Evolutionary conservation across 2,113 vertebrate genomes (phyloP).

Genomic region (Myodes glareolus): DNA sequence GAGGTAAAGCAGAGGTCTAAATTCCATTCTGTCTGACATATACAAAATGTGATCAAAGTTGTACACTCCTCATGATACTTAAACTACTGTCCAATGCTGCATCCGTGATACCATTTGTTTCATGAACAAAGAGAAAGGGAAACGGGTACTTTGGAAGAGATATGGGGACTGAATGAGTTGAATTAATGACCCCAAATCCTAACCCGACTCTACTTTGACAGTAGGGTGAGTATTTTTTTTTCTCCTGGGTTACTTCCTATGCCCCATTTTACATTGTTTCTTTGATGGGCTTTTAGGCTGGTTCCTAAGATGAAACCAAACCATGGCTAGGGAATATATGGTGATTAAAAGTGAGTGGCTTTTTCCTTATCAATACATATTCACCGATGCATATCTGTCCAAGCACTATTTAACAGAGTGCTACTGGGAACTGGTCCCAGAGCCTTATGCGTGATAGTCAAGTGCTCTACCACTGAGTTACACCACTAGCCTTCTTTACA

Average conservation of each 20-base stretch:
- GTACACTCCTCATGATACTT: not conserved
- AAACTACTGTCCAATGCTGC: not conserved
- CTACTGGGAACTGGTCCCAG: not conserved
- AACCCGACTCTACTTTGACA: not conserved
- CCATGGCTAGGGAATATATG: not conserved
- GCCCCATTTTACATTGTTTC: not conserved
- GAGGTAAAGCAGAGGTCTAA: conserved; percentile 33
- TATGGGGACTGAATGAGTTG: not conserved
- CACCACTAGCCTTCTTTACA: not conserved
- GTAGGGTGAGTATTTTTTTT: not conserved
- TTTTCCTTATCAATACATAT: not conserved
- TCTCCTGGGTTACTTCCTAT: not conserved
- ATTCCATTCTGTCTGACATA: not conserved
- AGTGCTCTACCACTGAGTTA: not conserved
- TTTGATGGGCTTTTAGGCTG: not conserved
- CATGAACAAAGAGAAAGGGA: not conserved
- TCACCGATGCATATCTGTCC: not conserved
- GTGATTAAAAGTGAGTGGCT: not conserved
- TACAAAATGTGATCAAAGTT: not conserved
- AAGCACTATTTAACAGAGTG: not conserved
- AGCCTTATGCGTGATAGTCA: too few species aligned
- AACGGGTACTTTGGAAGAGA: not conserved
- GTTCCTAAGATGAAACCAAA: not conserved
- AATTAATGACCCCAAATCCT: not conserved
- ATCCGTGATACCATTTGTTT: not conserved